Base-by-base conservation (phyloP, 2,113 vertebrate species). In the Amblyornis subalaris region DNA sequence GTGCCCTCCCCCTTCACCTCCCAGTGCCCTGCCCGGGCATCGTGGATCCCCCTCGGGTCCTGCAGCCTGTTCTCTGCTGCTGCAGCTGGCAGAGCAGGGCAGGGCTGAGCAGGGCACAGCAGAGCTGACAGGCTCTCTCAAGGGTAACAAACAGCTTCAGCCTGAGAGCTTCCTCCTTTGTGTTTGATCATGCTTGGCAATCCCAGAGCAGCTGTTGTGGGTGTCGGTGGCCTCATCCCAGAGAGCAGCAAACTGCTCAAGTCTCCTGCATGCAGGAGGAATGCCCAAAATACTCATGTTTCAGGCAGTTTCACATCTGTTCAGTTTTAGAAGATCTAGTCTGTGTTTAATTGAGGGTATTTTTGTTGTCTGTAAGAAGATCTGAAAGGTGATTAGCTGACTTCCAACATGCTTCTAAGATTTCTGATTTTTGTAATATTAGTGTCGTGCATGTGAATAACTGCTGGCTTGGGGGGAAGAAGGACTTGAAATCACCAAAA, bases 321-420 rank as follows among this genome's bases (percentile, higher is more conserved):
- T 81, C 11, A 5, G 80, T 62, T 90, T 90, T 93, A 89, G 72
- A 88, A 72, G 91, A 93, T 73, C 83, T 80, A 79, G 66, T 85
- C 88, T 54, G 38, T 85, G 77, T 67, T 95, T 91, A 93, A 74
- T 93, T 89, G 50, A 38, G 40, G 50, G 55, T 25, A 35, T 78
- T 96, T 88, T 73, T 93, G 29, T 83, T 92, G 74, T 79, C 81
- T 84, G 47, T 78, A 42, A 83, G 91, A 81, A 82, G 84, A 84
- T 79, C 88, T 57, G 61, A 87, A 81, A 87, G 88, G 18, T 48
- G n/a, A 74, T 89, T 70, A 88, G 42, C 31, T 92, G 76, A 42
- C 55, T 94, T 89, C 67, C 90, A 80, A 18, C 50, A 40, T 82
- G 65, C 60, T 89, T 53, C 65, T 53, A 29, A 93, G 80, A 51